A percentile compares a stretch with the other conserved stretches of the same genome.
Evolutionary conservation across 2,113 vertebrate species (phyloP).

Genomic region (Microcebus tavaratra): DNA sequence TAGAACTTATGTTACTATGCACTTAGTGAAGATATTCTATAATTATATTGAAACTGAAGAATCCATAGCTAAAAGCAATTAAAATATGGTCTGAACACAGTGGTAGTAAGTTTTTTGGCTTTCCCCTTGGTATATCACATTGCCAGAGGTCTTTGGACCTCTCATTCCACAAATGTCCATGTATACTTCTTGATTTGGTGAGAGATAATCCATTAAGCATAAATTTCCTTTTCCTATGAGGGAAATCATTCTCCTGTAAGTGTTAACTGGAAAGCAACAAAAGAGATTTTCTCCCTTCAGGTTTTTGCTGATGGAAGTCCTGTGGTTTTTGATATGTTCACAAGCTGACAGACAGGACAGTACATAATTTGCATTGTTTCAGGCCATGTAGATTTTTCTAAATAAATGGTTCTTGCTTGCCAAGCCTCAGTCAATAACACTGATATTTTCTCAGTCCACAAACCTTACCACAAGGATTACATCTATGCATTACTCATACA

Average conservation of each 20-base stretch:
- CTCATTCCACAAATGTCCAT: neutral
- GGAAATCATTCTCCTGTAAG: neutral
- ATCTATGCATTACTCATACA: slow-evolving; percentile 70
- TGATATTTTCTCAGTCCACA: slow-evolving; percentile 67
- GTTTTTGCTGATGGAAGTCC: slow-evolving; percentile 52
- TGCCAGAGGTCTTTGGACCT: neutral
- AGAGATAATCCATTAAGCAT: neutral
- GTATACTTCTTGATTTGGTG: slow-evolving; percentile 6
- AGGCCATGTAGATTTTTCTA: slow-evolving; percentile 76
- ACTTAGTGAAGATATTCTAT: neutral
- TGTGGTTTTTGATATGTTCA: slow-evolving; percentile 60
- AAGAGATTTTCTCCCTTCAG: neutral
- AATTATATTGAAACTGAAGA: slow-evolving; percentile 19
- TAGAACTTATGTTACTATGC: neutral
- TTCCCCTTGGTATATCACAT: neutral
- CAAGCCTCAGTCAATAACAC: slow-evolving; percentile 74
- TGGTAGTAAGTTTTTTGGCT: neutral
- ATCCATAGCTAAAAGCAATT: neutral
- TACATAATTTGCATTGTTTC: slow-evolving; percentile 82
- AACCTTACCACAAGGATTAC: slow-evolving; percentile 76
- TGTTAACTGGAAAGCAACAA: slow-evolving; percentile 18
- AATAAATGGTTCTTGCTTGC: slow-evolving; percentile 78
- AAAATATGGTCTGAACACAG: neutral
- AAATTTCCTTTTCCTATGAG: neutral
- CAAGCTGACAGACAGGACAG: slow-evolving; percentile 71